phyloP scores from a whole-genome alignment of 2,888 invertebrate species.

The Macrosiphum euphorbiae region DNA sequence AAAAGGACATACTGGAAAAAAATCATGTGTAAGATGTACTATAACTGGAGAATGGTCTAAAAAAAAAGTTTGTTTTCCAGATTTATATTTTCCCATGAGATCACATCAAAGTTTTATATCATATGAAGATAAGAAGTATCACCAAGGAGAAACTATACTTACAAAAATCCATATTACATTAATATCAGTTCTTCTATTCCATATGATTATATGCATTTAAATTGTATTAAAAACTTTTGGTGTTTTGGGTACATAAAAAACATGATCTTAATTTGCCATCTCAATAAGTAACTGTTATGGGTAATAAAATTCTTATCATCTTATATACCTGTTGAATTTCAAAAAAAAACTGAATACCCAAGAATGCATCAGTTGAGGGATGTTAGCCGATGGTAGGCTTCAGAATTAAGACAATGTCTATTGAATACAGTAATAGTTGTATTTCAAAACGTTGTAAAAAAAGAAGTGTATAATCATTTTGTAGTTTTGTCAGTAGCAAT shows the following conservation, averaged over 20 bases:
- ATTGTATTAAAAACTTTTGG: background rate
- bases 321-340: constrained; percentile 1
- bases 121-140: too few species aligned
- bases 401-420: background rate
- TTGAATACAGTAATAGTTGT: background rate
- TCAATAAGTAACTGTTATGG: background rate
- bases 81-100: too few species aligned
- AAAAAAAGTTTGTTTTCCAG: too few species aligned
- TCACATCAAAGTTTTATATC: too few species aligned
- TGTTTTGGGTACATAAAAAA: background rate
- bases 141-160: too few species aligned
- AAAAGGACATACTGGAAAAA: too few species aligned
- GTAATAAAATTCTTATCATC: background rate
- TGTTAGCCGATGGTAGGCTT: background rate
- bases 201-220: background rate
- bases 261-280: background rate
- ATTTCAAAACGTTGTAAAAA: background rate
- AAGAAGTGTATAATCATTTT: background rate
- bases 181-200: background rate
- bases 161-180: background rate
- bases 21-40: too few species aligned
- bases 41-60: too few species aligned
- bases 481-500: background rate
- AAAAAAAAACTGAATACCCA: background rate
- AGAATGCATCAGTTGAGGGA: background rate